Evolutionary conservation across 2,113 vertebrate genomes (phyloP).

Genomic region (Gnathonemus echidnorhynchus): DNA sequence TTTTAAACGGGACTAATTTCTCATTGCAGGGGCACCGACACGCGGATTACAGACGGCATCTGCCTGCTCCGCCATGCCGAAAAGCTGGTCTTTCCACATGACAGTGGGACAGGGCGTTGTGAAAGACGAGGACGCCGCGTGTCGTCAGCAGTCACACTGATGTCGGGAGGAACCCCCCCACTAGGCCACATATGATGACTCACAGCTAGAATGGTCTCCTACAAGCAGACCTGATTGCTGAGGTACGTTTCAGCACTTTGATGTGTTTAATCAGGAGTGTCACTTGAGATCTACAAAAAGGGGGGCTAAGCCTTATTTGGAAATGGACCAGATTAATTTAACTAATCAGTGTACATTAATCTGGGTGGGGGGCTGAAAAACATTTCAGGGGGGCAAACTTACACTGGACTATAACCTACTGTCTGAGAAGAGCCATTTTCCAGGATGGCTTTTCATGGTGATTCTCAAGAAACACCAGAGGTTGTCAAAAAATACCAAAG

Average conservation of each 20-base stretch:
- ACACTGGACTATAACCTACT: background rate
- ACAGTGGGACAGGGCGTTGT: slow-evolving; percentile 22
- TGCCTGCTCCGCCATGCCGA: background rate
- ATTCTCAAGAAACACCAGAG: background rate
- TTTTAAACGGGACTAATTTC: background rate
- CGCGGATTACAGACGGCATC: background rate
- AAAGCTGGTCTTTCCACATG: slow-evolving; percentile 20
- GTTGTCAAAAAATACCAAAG: background rate
- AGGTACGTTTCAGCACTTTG: background rate
- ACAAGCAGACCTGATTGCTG: background rate
- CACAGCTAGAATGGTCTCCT: background rate
- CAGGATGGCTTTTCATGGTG: background rate
- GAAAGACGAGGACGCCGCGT: slow-evolving; percentile 27
- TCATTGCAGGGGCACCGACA: background rate
- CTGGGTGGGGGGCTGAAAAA: background rate
- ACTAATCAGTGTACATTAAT: background rate
- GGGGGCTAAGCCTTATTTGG: background rate
- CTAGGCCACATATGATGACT: background rate
- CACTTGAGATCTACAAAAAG: background rate
- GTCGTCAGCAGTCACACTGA: slow-evolving; percentile 19
- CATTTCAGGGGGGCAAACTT: background rate
- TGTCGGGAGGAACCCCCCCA: background rate
- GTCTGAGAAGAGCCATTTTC: background rate
- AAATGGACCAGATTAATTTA: background rate
- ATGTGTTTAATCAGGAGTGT: background rate